Conservation (phyloP, 2,888 invertebrate genomes). For the Tachina grossa region DNA sequence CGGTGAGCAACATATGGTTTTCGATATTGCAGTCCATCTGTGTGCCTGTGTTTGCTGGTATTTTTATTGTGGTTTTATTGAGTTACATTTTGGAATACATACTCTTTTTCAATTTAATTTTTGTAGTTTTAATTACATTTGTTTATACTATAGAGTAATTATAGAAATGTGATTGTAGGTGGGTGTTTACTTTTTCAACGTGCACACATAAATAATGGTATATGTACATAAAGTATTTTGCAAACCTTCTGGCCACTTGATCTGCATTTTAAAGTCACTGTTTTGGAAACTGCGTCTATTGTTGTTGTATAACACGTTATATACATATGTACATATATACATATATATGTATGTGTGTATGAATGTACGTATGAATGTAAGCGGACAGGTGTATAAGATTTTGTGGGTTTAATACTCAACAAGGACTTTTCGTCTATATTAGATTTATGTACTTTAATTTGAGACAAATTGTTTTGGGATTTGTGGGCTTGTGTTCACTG, state of each 20-base stretch:
- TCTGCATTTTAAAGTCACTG: constrained; percentile 36
- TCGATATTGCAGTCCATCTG: constrained; percentile 36
- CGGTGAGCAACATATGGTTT: constrained; percentile 68
- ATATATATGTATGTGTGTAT: too few relatives aligned
- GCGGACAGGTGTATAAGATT: constrained; percentile 14
- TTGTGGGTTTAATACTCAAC: background rate
- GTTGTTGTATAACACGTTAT: constrained; percentile 11
- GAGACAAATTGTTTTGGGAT: background rate
- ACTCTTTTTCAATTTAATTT: constrained; percentile 31
- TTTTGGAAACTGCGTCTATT: constrained; percentile 19
- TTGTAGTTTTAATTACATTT: constrained; percentile 55
- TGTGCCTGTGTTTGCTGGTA: constrained; percentile 25
- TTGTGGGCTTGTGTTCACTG: background rate
- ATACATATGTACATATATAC: background rate
- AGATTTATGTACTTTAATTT: background rate
- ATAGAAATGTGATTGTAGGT: constrained; percentile 19
- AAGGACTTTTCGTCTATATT: background rate
- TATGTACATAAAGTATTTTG: constrained; percentile 18
- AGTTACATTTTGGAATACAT: constrained; percentile 41
- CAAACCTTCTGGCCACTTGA: constrained; percentile 44
- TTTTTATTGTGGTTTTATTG: constrained; percentile 49
- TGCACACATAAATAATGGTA: background rate
- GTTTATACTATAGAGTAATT: constrained; percentile 27
- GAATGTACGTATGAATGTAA: too few relatives aligned
- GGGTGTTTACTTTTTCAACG: constrained; percentile 48